A percentile compares a stretch with the other conserved stretches of the same genome.
phyloP scores from a whole-genome alignment of 2,113 vertebrate genomes.

The Phyllostomus discolor region DNA sequence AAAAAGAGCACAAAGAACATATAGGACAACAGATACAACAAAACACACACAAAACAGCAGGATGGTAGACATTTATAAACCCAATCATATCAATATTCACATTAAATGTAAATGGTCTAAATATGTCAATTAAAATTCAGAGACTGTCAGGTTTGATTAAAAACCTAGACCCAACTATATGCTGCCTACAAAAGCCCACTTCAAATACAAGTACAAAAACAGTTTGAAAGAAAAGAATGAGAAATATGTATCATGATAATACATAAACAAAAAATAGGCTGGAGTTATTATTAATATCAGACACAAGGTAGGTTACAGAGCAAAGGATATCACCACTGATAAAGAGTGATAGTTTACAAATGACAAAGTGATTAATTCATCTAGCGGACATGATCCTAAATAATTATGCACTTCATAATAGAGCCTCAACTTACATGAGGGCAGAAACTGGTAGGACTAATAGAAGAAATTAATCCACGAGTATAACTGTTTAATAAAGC shows the following conservation, averaged over 20 bases:
- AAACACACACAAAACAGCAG: background rate
- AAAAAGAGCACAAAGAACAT: background rate
- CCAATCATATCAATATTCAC: background rate
- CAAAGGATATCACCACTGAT: background rate
- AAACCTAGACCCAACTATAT: background rate
- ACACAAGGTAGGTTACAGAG: background rate
- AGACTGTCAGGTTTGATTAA: background rate
- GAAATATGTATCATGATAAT: background rate
- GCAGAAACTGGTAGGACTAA: background rate
- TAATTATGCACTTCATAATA: background rate
- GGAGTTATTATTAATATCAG: background rate
- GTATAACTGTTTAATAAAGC: background rate
- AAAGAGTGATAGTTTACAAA: background rate
- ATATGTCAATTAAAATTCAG: background rate
- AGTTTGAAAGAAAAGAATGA: background rate
- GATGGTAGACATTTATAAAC: background rate
- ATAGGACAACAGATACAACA: background rate
- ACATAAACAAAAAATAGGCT: background rate
- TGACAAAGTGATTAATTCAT: background rate
- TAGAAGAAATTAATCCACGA: background rate
- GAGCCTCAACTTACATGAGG: background rate
- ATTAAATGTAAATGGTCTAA: slow-evolving; percentile 5
- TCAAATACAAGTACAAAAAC: background rate
- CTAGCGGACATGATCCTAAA: background rate
- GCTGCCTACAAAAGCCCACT: background rate